Evolutionary conservation across 2,797 vertebrate species (phyloP).

Genomic region (Channa striata): DNA sequence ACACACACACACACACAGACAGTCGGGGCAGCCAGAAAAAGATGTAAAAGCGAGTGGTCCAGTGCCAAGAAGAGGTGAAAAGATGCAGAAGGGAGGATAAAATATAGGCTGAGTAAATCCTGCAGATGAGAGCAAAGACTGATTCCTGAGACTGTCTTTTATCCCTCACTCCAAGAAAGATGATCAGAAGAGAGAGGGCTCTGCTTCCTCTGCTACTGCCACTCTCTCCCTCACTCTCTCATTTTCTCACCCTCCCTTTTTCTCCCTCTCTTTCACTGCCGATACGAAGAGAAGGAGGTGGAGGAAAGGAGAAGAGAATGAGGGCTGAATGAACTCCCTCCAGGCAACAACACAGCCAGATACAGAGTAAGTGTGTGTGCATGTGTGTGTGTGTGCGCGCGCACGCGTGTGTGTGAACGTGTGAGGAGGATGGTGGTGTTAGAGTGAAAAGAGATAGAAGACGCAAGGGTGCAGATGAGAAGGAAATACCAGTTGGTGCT

Average conservation of each 20-base stretch:
- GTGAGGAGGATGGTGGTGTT: slow-evolving; percentile 28
- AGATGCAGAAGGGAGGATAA: slow-evolving; percentile 58
- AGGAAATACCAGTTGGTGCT: slow-evolving; percentile 68
- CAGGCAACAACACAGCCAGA: slow-evolving; percentile 81
- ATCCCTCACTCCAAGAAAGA: slow-evolving; percentile 81
- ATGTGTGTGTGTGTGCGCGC: slow-evolving; percentile 22
- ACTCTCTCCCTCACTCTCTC: slow-evolving; percentile 58
- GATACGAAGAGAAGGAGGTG: slow-evolving; percentile 80
- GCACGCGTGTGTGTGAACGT: slow-evolving; percentile 26
- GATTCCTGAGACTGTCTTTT: slow-evolving; percentile 75
- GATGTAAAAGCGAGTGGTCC: slow-evolving; percentile 68
- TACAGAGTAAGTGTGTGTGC: slow-evolving; percentile 65
- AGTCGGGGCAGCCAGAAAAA: slow-evolving; percentile 65
- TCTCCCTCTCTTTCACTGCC: slow-evolving; percentile 73
- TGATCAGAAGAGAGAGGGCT: slow-evolving; percentile 79
- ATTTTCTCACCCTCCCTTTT: slow-evolving; percentile 64
- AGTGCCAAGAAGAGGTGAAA: slow-evolving; percentile 63
- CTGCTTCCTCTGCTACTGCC: slow-evolving; percentile 71
- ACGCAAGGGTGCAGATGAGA: slow-evolving; percentile 60
- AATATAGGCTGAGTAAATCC: slow-evolving; percentile 80
- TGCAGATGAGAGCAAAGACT: slow-evolving; percentile 73
- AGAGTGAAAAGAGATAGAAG: slow-evolving; percentile 52
- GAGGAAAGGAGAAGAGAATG: slow-evolving; percentile 74
- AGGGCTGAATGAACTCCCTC: slow-evolving; percentile 82
- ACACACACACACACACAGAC: slow-evolving; percentile 50